These are phyloP conservation scores for Thyatira batis DNA, from an alignment of 2,888 invertebrate genomes.

Conservation along the genomic window DNA sequence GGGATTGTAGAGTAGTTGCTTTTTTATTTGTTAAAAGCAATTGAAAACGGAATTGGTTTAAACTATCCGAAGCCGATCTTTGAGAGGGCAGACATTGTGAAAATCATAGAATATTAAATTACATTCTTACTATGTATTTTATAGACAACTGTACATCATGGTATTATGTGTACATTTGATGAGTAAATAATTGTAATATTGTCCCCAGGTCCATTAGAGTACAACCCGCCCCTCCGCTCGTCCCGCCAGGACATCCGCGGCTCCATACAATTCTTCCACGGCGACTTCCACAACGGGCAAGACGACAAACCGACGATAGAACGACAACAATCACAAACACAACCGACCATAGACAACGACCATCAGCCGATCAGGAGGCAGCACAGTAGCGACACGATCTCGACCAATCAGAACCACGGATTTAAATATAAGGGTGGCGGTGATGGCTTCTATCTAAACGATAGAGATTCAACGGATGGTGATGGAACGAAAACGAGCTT, in stretches of 20 bases:
- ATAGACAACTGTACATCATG: no score
- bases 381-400: conserved; percentile 82
- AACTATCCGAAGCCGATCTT: no score
- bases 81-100: no score
- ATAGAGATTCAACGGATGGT: conserved; percentile 83
- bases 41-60: no score
- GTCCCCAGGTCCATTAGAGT: conserved; percentile 78
- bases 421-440: conserved; percentile 65
- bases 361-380: conserved; percentile 75
- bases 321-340: conserved; percentile 83
- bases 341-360: conserved; percentile 30
- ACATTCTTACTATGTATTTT: no score
- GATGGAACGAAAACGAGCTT: conserved; percentile 84
- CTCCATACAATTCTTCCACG: conserved; percentile 86
- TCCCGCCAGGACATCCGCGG: conserved; percentile 89
- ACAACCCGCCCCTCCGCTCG: conserved; percentile 87
- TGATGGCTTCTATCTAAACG: conserved; percentile 72
- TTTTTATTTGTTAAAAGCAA: no score
- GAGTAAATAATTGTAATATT: conserved; percentile 1
- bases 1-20: no score
- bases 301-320: conserved; percentile 73
- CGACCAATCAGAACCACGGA: conserved; percentile 59
- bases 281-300: conserved; percentile 72
- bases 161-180: no score
- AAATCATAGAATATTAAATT: no score